A percentile compares a stretch with the other conserved stretches of the same genome.
Conservation (phyloP, 2,113 vertebrate genomes). For the Typhlomys cinereus region DNA sequence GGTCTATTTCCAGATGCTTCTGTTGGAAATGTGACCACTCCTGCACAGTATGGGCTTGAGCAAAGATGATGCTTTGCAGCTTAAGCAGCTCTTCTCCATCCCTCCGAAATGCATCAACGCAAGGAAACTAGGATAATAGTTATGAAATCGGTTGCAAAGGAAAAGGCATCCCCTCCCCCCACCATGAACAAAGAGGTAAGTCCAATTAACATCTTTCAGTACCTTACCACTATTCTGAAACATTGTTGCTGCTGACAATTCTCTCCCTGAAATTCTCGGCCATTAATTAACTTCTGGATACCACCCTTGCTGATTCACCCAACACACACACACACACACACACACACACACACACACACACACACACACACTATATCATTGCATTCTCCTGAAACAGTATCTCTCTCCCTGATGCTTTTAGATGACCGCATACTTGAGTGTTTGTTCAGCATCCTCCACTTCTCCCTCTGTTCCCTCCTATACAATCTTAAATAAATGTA, state of each 20-base stretch:
- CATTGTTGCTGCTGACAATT: background rate
- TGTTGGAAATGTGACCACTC: background rate
- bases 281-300: background rate
- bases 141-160: background rate
- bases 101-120: background rate
- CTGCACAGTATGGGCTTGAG: background rate
- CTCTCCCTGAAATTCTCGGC: background rate
- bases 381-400: background rate
- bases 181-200: background rate
- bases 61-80: constrained; percentile 24
- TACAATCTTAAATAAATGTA: constrained; percentile 1
- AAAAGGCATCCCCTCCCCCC: background rate
- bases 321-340: too few species aligned
- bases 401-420: background rate
- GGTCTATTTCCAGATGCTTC: constrained; percentile 23
- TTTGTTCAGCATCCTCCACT: background rate
- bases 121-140: background rate
- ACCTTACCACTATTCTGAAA: background rate
- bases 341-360: too few species aligned
- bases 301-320: background rate
- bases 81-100: background rate
- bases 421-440: background rate
- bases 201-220: background rate
- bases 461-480: background rate
- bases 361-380: too few species aligned